A percentile compares a stretch with the other conserved stretches of the same genome.
Conservation (phyloP, 2,888 invertebrate species). For the Scaptomyza parva region DNA sequence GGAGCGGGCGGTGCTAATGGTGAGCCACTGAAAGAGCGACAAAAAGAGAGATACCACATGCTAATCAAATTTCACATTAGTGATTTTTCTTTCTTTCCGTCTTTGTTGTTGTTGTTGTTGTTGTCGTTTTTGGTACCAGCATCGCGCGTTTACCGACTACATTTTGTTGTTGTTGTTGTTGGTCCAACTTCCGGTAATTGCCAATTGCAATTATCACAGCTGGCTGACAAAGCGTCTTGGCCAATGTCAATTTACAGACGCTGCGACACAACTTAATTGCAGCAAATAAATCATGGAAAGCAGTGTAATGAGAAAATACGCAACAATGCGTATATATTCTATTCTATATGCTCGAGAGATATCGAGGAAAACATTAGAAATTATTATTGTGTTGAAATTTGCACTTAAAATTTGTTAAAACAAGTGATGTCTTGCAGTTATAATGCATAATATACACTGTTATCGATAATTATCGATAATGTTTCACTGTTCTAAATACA, state of each 20-base stretch:
- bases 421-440: no score
- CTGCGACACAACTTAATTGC: constrained; percentile 49
- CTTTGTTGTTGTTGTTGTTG: background rate
- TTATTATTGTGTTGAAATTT: no score
- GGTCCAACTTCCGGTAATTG: constrained; percentile 36
- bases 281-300: constrained; percentile 66
- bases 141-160: constrained; percentile 31
- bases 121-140: constrained; percentile 15
- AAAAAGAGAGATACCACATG: constrained; percentile 37
- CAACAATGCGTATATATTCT: no score
- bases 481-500: no score
- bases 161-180: constrained; percentile 26
- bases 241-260: constrained; percentile 46
- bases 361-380: no score
- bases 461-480: no score
- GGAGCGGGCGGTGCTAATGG: background rate
- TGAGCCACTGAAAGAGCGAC: background rate
- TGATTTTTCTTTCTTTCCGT: constrained; percentile 22
- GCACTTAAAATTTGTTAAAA: no score
- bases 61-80: constrained; percentile 66
- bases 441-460: no score
- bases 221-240: constrained; percentile 29
- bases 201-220: constrained; percentile 54
- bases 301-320: constrained; percentile 13
- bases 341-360: no score